Base-by-base conservation (phyloP, 1,140 invertebrate species). In the Zaprionus capensis region DNA sequence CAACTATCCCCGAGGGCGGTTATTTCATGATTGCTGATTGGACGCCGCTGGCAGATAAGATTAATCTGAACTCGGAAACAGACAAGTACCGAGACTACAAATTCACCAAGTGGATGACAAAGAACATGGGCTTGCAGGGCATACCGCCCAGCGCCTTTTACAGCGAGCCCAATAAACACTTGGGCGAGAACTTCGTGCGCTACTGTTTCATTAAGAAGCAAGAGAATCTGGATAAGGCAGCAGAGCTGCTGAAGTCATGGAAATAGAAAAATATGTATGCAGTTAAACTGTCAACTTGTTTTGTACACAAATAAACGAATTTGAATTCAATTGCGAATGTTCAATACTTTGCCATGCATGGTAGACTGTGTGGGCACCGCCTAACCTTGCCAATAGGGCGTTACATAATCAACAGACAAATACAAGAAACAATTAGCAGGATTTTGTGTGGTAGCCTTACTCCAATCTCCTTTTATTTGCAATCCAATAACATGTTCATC, bases 11-110 rank as follows among this genome's bases (percentile, higher is more conserved):
- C 0, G 97, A 99, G 75, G 98, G 97, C 15, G 99, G 99, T 0
- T 99, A 99, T 93, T 99, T 99, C 92, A 97, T 99, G 94, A 91
- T 99, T 12, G 98, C 98, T 3, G 97, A 99, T 93, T 99, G 98
- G 95, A 95, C 95, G n/a, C 93, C 94, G 6, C 93, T 98, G 76
- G 95, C 93, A 36, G 92, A 93, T 28, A 95, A 95, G 84, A 94
- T 96, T 0, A 94, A 96, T 85, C 91, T 97, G 5, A 94, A 93
- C 2, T 92, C 94, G 12, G 96, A 97, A 93, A 93, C 80, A 0
- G 96, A 98, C 82, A 92, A 94, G 79, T 94, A 96, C 77, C 96
- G 96, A 76, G 98, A 99, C 93, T 99, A 98, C 91, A 95, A 95
- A 82, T 99, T 99, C 93, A 97, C 97, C 0, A 97, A 98, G 93